These are phyloP conservation scores for Kuschelorhynchus macadamiae DNA, from an alignment of 2,888 invertebrate genomes.

Conservation along the genomic window DNA sequence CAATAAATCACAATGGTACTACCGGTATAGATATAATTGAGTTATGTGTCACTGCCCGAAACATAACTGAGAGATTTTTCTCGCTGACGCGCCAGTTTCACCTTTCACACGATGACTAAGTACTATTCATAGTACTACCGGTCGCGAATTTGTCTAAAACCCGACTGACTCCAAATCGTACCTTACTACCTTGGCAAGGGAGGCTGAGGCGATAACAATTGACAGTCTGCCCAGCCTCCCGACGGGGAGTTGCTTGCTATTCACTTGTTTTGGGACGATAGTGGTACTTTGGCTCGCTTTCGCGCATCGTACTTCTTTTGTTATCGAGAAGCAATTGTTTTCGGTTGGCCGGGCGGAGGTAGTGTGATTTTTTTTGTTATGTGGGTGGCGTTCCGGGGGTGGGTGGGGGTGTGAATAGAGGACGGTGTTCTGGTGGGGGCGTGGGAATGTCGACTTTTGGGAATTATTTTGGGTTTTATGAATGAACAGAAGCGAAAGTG, in stretches of 20 bases:
- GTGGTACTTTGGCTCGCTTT: conserved; percentile 39
- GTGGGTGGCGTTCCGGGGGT: conserved; percentile 42
- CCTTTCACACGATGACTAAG: conserved; percentile 34
- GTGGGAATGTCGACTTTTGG: conserved; percentile 14
- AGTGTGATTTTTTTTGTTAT: conserved; percentile 22
- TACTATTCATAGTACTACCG: conserved; percentile 42
- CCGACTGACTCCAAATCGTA: conserved; percentile 43
- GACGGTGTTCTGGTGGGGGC: neutral
- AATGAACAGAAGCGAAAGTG: conserved; percentile 9
- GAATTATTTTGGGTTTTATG: conserved; percentile 13
- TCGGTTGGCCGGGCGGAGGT: conserved; percentile 38
- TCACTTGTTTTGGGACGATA: conserved; percentile 19
- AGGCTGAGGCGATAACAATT: conserved; percentile 42
- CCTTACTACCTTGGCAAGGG: conserved; percentile 36
- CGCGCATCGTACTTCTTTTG: conserved; percentile 48
- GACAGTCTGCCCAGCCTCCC: conserved; percentile 43
- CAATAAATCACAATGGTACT: conserved; percentile 9
- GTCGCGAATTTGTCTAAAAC: conserved; percentile 47
- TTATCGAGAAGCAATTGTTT: conserved; percentile 41
- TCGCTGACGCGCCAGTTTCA: conserved; percentile 15
- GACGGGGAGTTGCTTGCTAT: conserved; percentile 37
- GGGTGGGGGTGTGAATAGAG: conserved; percentile 13
- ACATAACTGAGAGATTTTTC: conserved; percentile 25
- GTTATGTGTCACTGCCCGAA: conserved; percentile 4
- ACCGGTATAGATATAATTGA: conserved; percentile 3